These are phyloP conservation scores for Graptemys geographica DNA, from an alignment of 2,797 vertebrate species.

Conservation along the genomic window DNA sequence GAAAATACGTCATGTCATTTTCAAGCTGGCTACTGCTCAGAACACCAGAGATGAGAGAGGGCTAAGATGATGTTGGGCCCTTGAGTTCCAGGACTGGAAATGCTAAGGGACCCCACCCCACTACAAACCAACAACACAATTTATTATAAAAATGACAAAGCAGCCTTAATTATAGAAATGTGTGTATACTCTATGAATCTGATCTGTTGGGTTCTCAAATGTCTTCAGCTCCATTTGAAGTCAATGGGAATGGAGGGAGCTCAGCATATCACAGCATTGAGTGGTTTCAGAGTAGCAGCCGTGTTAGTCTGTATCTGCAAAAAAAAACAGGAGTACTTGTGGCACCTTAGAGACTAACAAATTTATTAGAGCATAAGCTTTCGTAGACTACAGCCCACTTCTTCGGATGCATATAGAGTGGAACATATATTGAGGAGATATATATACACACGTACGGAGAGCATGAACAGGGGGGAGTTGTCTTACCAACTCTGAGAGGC, in stretches of 20 bases:
- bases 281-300: not conserved
- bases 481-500: too few species aligned
- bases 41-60: not conserved
- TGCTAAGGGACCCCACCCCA: not conserved
- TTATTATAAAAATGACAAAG: constrained; percentile 3
- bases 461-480: too few species aligned
- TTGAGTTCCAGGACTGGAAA: not conserved
- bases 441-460: too few species aligned
- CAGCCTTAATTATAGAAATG: not conserved
- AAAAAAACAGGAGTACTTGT: too few species aligned
- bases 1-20: not conserved
- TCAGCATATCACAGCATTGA: not conserved
- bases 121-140: not conserved
- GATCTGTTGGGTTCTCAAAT: not conserved
- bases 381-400: too few species aligned
- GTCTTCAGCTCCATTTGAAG: not conserved
- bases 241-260: not conserved
- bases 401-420: too few species aligned
- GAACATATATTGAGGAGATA: too few species aligned
- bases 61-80: not conserved
- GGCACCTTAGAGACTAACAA: too few species aligned
- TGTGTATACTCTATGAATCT: not conserved
- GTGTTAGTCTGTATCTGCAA: too few species aligned
- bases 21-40: not conserved
- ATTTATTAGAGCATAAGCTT: too few species aligned